Conservation (phyloP, 2,113 vertebrate species). For the Cyprinodon tularosa region DNA sequence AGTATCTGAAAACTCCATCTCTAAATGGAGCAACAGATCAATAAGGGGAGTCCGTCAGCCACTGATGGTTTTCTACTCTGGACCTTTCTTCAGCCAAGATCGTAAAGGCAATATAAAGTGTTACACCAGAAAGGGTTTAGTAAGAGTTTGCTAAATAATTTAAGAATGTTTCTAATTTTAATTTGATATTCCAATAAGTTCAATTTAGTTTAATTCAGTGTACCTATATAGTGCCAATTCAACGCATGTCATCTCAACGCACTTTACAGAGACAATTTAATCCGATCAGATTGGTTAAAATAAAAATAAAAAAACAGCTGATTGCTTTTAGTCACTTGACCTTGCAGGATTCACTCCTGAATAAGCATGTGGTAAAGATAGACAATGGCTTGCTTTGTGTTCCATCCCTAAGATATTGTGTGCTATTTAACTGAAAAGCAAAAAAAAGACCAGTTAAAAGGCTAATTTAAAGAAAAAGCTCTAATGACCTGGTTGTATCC, state of each 20-base stretch:
- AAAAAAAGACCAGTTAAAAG: neutral
- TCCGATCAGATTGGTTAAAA: no score
- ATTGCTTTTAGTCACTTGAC: no score
- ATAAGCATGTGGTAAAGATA: no score
- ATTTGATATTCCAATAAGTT: no score
- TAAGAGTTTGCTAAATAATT: neutral
- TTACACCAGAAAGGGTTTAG: neutral
- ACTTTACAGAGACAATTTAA: no score
- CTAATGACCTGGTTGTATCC: neutral
- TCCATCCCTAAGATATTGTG: neutral
- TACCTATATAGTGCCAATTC: no score
- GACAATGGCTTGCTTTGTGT: neutral
- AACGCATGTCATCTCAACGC: no score
- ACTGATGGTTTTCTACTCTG: neutral
- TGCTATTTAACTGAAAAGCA: neutral
- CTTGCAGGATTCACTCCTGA: no score
- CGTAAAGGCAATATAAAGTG: neutral
- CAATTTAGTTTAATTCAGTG: no score
- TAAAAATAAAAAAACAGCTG: no score
- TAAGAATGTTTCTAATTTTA: no score
- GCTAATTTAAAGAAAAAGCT: neutral
- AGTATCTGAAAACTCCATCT: neutral
- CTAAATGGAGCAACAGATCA: neutral
- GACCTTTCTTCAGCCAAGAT: neutral
- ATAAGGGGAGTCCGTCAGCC: neutral